These are phyloP conservation scores for Adineta ricciae DNA, from an alignment of 2,888 invertebrate species.

Conservation along the genomic window DNA sequence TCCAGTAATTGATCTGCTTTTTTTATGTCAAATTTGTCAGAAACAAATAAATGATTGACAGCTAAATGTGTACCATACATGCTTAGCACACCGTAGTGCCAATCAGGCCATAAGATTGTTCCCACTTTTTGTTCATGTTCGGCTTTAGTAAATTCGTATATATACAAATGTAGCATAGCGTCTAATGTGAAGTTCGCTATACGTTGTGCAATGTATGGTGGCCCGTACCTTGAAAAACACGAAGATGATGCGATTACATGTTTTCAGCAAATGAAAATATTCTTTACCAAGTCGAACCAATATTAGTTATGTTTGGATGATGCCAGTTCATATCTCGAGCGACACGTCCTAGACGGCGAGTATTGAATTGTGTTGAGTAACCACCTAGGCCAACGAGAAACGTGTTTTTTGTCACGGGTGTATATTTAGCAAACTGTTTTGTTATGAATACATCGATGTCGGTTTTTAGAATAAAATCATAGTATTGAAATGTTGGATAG, in stretches of 20 bases:
- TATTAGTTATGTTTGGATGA: not conserved
- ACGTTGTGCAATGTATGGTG: not conserved
- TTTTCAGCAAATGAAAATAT: too few species aligned
- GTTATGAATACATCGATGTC: conserved; percentile 34
- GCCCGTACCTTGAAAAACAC: not conserved
- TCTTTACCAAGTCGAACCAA: conserved; percentile 33
- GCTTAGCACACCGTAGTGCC: conserved; percentile 32
- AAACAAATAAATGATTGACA: conserved; percentile 29
- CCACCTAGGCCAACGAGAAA: conserved; percentile 31
- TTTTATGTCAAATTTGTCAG: conserved; percentile 20
- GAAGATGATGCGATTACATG: too few species aligned
- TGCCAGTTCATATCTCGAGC: conserved; percentile 20
- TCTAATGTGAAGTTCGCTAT: conserved; percentile 21
- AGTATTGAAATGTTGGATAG: conserved; percentile 19
- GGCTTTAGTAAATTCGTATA: conserved; percentile 26
- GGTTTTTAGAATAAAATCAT: conserved; percentile 24
- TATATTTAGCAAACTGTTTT: conserved; percentile 24
- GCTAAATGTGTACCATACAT: conserved; percentile 29
- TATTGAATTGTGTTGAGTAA: conserved; percentile 23
- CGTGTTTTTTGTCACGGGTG: conserved; percentile 1
- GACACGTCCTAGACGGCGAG: conserved; percentile 16
- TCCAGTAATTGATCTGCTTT: conserved; percentile 26
- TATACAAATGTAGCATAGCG: conserved; percentile 20
- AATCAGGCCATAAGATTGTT: conserved; percentile 31
- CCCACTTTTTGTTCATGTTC: conserved; percentile 29